A percentile compares a stretch with the other conserved stretches of the same genome.
Conservation (phyloP, 2,888 invertebrate genomes). For the Gymnosoma rotundatum region DNA sequence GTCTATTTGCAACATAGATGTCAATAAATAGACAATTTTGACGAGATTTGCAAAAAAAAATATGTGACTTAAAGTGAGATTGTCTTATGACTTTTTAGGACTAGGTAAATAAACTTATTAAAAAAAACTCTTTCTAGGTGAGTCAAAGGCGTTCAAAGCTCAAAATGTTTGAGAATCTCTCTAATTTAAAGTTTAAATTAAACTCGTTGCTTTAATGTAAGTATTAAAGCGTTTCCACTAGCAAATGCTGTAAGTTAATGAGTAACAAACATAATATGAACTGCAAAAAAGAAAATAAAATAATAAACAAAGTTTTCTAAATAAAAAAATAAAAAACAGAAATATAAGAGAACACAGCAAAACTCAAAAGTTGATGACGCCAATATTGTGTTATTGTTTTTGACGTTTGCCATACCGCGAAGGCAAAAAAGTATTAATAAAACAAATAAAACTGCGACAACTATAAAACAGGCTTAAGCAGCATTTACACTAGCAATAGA, state of each 20-base stretch:
- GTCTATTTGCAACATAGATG: too few relatives aligned
- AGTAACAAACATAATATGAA: slow-evolving; percentile 35
- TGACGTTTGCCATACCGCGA: slow-evolving; percentile 49
- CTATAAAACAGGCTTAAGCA: slow-evolving; percentile 2
- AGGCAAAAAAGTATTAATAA: neutral
- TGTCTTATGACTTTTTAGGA: too few relatives aligned
- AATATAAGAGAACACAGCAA: slow-evolving; percentile 21
- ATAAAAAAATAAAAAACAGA: neutral
- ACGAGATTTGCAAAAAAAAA: too few relatives aligned
- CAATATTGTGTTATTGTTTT: slow-evolving; percentile 59
- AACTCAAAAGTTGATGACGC: slow-evolving; percentile 49
- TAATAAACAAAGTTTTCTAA: slow-evolving; percentile 32
- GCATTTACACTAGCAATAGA: slow-evolving; percentile 12
- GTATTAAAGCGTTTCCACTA: slow-evolving; percentile 57
- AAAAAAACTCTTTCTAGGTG: too few relatives aligned
- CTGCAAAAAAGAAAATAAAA: slow-evolving; percentile 30
- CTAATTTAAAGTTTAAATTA: too few relatives aligned
- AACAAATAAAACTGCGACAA: neutral
- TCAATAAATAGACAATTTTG: too few relatives aligned
- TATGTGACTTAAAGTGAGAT: too few relatives aligned
- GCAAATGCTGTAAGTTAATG: slow-evolving; percentile 28
- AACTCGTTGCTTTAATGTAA: neutral
- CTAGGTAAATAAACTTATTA: too few relatives aligned
- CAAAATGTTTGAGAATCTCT: too few relatives aligned
- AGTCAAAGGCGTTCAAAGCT: too few relatives aligned